Conservation (phyloP, 2,888 invertebrate species). For the Melangyna quadrimaculata region DNA sequence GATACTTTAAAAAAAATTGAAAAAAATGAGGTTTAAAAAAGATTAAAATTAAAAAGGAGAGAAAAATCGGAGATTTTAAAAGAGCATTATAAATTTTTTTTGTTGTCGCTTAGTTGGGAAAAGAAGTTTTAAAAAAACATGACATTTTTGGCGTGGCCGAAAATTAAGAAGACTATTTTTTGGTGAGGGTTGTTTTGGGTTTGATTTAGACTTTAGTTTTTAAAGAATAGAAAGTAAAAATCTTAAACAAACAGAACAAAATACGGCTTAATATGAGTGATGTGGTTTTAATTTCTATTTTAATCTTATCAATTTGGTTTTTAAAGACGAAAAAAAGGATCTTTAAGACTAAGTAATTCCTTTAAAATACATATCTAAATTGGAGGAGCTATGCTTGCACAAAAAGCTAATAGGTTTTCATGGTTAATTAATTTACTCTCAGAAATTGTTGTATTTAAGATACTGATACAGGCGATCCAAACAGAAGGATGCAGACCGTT, state of each 20-base stretch:
- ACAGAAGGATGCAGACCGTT: no score
- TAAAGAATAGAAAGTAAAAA: slow-evolving; percentile 29
- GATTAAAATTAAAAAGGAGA: slow-evolving; percentile 28
- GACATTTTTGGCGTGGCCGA: slow-evolving; percentile 24
- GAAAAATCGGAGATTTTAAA: slow-evolving; percentile 42
- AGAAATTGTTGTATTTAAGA: no score
- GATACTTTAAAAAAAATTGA: neutral
- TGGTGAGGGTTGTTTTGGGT: neutral
- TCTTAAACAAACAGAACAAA: neutral
- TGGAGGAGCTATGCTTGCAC: no score
- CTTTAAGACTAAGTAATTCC: no score
- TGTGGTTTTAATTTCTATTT: neutral
- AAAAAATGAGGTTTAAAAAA: no score
- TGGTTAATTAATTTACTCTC: no score
- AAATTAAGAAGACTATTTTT: neutral
- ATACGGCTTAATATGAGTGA: neutral
- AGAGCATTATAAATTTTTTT: slow-evolving; percentile 16
- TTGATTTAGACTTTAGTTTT: slow-evolving; percentile 6
- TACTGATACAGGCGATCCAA: no score
- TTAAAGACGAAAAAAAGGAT: neutral
- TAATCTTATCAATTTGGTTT: neutral
- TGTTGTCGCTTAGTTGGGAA: slow-evolving; percentile 28
- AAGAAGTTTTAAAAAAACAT: slow-evolving; percentile 29
- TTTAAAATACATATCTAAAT: no score
- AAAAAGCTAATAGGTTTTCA: no score